Conservation (phyloP, 2,888 invertebrate species). For the Diloba caeruleocephala region DNA sequence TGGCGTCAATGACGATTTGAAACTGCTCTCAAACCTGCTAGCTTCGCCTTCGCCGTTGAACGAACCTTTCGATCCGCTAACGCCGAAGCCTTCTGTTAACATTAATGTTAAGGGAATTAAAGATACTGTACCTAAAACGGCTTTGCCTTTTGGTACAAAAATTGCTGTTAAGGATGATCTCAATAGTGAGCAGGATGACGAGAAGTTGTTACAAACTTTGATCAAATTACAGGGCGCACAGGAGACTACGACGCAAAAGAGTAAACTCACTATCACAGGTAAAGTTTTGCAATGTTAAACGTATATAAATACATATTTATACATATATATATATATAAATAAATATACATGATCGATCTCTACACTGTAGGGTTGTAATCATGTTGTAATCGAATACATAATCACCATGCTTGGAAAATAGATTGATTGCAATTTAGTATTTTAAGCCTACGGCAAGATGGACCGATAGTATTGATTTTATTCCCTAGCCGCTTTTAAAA, state of each 20-base stretch:
- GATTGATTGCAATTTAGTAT: too few species aligned
- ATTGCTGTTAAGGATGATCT: constrained; percentile 79
- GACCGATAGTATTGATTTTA: too few species aligned
- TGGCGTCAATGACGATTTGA: constrained; percentile 69
- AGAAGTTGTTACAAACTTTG: constrained; percentile 83
- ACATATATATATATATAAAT: too few species aligned
- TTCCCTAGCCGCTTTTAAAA: too few species aligned
- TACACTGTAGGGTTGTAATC: too few species aligned
- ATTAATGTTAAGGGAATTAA: constrained; percentile 60
- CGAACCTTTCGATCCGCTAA: constrained; percentile 75
- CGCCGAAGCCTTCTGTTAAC: constrained; percentile 63
- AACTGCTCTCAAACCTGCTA: constrained; percentile 75
- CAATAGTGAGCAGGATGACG: constrained; percentile 79
- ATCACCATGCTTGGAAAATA: too few species aligned
- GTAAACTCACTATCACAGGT: constrained; percentile 83
- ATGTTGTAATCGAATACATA: too few species aligned
- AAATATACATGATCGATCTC: too few species aligned
- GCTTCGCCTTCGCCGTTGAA: constrained; percentile 78
- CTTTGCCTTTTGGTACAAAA: constrained; percentile 77
- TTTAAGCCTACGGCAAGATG: too few species aligned
- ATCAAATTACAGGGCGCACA: constrained; percentile 83
- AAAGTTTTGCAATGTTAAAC: constrained; percentile 36
- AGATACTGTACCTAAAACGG: constrained; percentile 61
- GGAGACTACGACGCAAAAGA: constrained; percentile 79
- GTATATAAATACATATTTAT: too few species aligned